Evolutionary conservation across 2,888 invertebrate genomes (phyloP).

Genomic region (Catocala sponsa): DNA sequence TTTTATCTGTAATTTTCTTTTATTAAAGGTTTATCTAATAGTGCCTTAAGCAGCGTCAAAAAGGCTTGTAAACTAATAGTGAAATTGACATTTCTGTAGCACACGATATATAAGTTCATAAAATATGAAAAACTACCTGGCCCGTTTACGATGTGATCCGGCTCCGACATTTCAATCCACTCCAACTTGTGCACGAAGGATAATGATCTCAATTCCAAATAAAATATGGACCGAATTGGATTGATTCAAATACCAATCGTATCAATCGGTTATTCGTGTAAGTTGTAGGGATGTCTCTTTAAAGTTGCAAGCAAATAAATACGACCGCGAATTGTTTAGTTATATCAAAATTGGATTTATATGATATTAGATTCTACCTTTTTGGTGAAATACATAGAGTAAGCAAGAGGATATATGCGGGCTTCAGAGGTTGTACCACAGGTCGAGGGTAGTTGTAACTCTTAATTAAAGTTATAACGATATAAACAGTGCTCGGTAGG

Average conservation of each 20-base stretch:
- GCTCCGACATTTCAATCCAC: conserved; percentile 63
- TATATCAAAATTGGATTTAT: not conserved
- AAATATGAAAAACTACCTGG: conserved; percentile 66
- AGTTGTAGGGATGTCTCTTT: conserved; percentile 44
- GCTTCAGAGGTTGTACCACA: no score
- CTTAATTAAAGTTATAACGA: no score
- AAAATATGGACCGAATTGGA: conserved; percentile 58
- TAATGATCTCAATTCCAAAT: conserved; percentile 56
- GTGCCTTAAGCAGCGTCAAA: no score
- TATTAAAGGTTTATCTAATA: no score
- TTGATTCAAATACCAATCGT: conserved; percentile 49
- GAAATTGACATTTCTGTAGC: conserved; percentile 42
- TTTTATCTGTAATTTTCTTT: no score
- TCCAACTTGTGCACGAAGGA: conserved; percentile 45
- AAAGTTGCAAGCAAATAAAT: conserved; percentile 23
- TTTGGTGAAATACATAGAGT: no score
- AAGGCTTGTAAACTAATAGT: conserved; percentile 23
- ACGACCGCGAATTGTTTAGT: conserved; percentile 4
- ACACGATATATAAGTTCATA: conserved; percentile 52
- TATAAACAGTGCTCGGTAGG: no score
- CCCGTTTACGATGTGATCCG: conserved; percentile 61
- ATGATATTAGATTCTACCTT: no score
- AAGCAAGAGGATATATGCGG: no score
- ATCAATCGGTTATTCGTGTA: conserved; percentile 54
- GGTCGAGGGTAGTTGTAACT: no score